Evolutionary conservation across 2,113 vertebrate genomes (phyloP), one percentile per base, ranked within the genome.

Genomic region (Vicugna pacos): DNA sequence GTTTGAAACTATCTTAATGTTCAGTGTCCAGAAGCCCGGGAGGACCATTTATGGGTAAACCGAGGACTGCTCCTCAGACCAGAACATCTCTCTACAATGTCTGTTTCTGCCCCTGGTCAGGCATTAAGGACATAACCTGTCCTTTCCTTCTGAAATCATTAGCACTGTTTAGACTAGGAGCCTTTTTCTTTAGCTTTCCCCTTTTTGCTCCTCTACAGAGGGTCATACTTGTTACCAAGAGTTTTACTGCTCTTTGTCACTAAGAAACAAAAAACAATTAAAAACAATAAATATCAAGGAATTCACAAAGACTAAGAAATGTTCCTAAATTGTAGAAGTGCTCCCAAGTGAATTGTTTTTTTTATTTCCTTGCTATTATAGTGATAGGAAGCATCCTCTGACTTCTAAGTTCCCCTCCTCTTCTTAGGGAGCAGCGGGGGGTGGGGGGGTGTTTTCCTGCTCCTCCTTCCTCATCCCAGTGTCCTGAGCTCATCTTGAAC

Each of bases 221-320:
- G 28, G 30, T n/a, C 8, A 73, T 17, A 15, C 10, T 64, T 81
- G 12, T 38, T 90, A 69, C 35, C 72, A 85, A 86, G 48, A 87
- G 8, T 73, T 76, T 58, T 28, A 79, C 82, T 82, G 28, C 16
- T 50, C 28, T 54, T 84, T 65, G 10, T 62, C 38, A 62, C 9
- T 38, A 85, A 24, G 16, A 93, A 88, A 85, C 22, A 90, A 88
- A 93, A 91, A 12, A 60, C 54, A 52, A 82, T 50, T 56, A 75
- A 69, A 86, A 75, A 50, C n/a, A 58, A 70, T 26, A 91, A 82
- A 54, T 17, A 81, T 85, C 73, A 60, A 83, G 5, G 9, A 94
- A 95, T 35, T 35, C 30, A 48, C 26, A 77, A 76, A 56, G 2
- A 5, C 82, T 75, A 84, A 75, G 16, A 88, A 80, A 81, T 94